These are phyloP conservation scores for Steromphala cineraria DNA, from an alignment of 2,888 invertebrate genomes.

Conservation along the genomic window DNA sequence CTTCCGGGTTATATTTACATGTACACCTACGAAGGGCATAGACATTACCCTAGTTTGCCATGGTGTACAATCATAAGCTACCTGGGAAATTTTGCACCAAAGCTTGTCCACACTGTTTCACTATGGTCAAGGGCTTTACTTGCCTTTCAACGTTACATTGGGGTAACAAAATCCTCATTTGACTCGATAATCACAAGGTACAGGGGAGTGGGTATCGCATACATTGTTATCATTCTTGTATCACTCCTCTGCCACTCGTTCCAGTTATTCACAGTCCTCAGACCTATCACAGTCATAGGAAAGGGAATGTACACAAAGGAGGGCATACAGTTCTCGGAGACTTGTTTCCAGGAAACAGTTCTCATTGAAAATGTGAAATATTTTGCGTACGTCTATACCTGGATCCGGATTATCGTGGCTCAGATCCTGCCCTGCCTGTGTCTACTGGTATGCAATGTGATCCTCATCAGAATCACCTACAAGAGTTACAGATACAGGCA, in stretches of 20 bases:
- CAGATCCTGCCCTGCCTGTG: conserved; percentile 22
- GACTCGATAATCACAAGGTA: neutral
- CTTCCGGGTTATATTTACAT: conserved; percentile 19
- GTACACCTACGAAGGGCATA: conserved; percentile 13
- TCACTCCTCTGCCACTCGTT: conserved; percentile 9
- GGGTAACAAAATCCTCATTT: neutral
- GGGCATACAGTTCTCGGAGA: conserved; percentile 2
- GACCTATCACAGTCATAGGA: conserved; percentile 3
- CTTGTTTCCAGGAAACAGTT: conserved; percentile 13
- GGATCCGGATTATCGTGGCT: conserved; percentile 19
- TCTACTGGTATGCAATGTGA: conserved; percentile 10
- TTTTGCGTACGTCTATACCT: neutral
- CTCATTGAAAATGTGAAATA: conserved; percentile 2
- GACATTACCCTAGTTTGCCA: conserved; percentile 3
- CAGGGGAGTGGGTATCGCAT: conserved; percentile 2
- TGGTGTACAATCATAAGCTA: conserved; percentile 27
- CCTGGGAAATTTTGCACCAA: conserved; percentile 9
- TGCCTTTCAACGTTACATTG: conserved; percentile 27
- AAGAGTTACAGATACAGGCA: conserved; percentile 23
- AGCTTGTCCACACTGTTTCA: conserved; percentile 20
- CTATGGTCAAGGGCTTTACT: conserved; percentile 25
- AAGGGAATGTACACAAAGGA: neutral
- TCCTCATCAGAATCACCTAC: conserved; percentile 21
- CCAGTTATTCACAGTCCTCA: neutral
- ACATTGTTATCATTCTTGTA: neutral